These are phyloP conservation scores for Columba guinea DNA, from an alignment of 2,797 vertebrate species.

Conservation along the genomic window DNA sequence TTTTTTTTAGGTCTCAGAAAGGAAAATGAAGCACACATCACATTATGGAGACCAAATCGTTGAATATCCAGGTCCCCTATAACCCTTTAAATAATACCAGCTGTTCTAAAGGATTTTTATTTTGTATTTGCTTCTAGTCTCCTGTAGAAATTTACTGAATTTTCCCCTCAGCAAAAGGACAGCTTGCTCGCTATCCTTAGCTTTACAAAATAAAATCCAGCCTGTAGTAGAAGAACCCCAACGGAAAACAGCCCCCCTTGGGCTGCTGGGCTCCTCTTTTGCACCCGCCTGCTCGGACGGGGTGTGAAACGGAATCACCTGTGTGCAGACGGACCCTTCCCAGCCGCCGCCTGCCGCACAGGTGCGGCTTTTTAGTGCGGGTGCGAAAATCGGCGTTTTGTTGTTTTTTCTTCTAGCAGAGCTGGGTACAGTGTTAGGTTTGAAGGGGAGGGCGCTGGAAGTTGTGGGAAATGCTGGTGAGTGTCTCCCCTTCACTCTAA, in stretches of 20 bases:
- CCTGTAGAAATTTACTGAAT: not conserved
- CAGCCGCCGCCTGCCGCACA: not conserved
- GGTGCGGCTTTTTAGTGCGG: not conserved
- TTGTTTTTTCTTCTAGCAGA: no score
- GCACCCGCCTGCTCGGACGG: accelerated
- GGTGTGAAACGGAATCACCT: not conserved
- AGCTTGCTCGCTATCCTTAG: no score
- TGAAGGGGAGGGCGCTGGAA: accelerated
- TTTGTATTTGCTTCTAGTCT: accelerated
- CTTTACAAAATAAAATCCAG: accelerated
- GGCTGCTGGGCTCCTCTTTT: accelerated
- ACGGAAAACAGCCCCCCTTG: accelerated
- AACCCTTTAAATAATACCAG: not conserved
- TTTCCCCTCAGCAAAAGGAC: not conserved
- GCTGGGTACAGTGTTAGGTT: accelerated
- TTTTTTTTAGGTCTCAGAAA: no score
- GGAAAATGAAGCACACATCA: no score
- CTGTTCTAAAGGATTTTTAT: not conserved
- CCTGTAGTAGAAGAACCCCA: accelerated
- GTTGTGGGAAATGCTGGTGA: accelerated
- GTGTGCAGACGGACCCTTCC: accelerated
- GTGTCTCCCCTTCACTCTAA: accelerated
- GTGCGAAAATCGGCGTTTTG: accelerated
- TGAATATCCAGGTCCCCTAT: accelerated
- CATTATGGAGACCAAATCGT: no score